A percentile compares a stretch with the other conserved stretches of the same genome.
Evolutionary conservation across 2,113 vertebrate genomes (phyloP).

Genomic region (Mus spicilegus): DNA sequence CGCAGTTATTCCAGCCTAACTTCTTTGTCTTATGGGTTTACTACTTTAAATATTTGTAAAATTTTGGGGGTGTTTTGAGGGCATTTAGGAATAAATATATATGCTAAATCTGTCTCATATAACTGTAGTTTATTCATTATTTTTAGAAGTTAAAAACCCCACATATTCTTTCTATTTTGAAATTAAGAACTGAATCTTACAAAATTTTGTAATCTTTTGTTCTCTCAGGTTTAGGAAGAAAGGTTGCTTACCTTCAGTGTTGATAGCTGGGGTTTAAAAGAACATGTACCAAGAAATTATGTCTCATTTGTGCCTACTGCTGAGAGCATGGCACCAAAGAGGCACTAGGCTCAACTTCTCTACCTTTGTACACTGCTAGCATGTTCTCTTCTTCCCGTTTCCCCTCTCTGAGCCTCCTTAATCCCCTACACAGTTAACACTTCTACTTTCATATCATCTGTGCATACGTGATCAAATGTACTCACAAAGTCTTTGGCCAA

Average conservation of each 20-base stretch:
- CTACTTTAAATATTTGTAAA: not conserved
- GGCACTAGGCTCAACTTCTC: not conserved
- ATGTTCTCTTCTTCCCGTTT: too few species aligned
- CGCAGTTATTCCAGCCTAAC: not conserved
- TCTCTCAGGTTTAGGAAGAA: not conserved
- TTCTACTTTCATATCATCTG: not conserved
- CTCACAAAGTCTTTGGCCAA: not conserved
- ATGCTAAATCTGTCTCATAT: not conserved
- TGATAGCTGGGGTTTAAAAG: not conserved
- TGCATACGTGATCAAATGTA: not conserved
- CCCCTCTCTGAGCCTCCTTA: too few species aligned
- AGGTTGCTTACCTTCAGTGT: not conserved
- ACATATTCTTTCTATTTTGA: not conserved
- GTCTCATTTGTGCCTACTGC: not conserved
- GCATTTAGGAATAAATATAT: not conserved
- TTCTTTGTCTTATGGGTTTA: not conserved
- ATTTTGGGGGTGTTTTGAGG: conserved; percentile 7
- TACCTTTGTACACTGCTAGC: not conserved
- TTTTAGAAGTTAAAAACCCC: not conserved
- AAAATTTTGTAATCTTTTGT: not conserved
- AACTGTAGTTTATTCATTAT: not conserved
- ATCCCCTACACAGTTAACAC: too few species aligned
- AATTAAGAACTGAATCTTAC: not conserved
- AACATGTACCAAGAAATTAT: not conserved
- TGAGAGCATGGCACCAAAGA: not conserved